Evolutionary conservation across 2,888 invertebrate species (phyloP).

Genomic region (Chloroclystis v-ata): DNA sequence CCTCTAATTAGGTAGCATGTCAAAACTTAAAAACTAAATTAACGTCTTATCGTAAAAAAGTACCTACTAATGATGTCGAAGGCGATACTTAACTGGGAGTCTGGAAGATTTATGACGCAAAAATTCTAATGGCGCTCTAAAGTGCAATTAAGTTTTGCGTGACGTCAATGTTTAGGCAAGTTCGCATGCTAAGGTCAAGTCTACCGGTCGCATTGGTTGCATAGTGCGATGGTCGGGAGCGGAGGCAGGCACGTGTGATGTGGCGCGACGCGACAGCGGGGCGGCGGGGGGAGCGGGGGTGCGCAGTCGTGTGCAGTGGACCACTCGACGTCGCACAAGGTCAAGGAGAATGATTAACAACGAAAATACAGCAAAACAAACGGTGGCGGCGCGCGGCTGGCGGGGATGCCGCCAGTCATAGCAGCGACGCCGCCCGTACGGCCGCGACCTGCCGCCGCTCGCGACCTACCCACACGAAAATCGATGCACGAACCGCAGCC

Average conservation of each 20-base stretch:
- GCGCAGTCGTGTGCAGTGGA: conserved; percentile 76
- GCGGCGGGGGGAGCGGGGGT: conserved; percentile 59
- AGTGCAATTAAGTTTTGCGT: neutral
- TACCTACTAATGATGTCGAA: neutral
- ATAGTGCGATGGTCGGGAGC: conserved; percentile 36
- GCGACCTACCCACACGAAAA: conserved; percentile 66
- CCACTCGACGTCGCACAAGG: conserved; percentile 77
- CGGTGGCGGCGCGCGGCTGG: conserved; percentile 64
- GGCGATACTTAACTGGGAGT: neutral
- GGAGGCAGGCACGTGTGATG: conserved; percentile 64
- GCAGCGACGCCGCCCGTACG: conserved; percentile 68
- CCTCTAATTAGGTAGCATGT: no score
- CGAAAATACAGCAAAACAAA: conserved; percentile 79
- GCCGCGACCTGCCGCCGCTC: conserved; percentile 63
- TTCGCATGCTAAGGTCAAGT: conserved; percentile 29
- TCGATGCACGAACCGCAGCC: conserved; percentile 75
- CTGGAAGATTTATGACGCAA: conserved; percentile 1
- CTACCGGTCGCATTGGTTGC: conserved; percentile 32
- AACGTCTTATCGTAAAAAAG: neutral
- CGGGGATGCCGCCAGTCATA: conserved; percentile 66
- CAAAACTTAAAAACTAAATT: no score
- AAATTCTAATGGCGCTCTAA: neutral
- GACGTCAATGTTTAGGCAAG: conserved; percentile 11
- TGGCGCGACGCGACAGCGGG: conserved; percentile 60
- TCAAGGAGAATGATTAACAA: conserved; percentile 80